Evolutionary conservation across 2,113 vertebrate genomes (phyloP).

Genomic region (Pungitius pungitius): DNA sequence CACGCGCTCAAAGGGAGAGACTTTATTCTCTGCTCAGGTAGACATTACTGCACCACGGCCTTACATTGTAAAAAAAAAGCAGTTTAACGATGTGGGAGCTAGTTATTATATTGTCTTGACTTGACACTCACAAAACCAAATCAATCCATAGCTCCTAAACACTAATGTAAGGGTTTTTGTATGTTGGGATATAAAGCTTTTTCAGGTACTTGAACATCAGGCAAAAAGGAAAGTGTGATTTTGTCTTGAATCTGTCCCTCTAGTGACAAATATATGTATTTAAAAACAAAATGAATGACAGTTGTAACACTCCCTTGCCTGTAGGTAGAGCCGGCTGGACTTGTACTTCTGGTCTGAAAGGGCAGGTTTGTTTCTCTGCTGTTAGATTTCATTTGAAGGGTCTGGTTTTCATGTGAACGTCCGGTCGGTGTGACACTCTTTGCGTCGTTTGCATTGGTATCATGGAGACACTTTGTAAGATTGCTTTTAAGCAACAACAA

Average conservation of each 20-base stretch:
- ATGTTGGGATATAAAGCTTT: background rate
- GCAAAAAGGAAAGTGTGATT: background rate
- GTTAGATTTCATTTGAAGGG: background rate
- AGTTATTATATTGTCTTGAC: no score
- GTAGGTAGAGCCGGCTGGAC: background rate
- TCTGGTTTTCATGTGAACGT: no score
- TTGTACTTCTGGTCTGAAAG: background rate
- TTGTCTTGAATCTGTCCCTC: background rate
- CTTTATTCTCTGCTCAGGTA: no score
- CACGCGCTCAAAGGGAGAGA: no score
- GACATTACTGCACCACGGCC: no score
- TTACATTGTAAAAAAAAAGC: no score
- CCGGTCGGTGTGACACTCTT: background rate
- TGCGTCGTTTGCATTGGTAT: background rate
- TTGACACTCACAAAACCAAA: background rate
- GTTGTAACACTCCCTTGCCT: background rate
- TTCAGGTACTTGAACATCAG: background rate
- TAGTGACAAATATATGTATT: background rate
- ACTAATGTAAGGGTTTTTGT: background rate
- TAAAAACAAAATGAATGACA: background rate
- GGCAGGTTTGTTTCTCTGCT: background rate
- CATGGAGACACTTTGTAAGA: background rate
- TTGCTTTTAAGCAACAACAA: background rate
- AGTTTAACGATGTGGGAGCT: no score
- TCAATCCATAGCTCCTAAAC: background rate